phyloP scores from a whole-genome alignment of 1,140 invertebrate genomes.

The Melanaphis sacchari region DNA sequence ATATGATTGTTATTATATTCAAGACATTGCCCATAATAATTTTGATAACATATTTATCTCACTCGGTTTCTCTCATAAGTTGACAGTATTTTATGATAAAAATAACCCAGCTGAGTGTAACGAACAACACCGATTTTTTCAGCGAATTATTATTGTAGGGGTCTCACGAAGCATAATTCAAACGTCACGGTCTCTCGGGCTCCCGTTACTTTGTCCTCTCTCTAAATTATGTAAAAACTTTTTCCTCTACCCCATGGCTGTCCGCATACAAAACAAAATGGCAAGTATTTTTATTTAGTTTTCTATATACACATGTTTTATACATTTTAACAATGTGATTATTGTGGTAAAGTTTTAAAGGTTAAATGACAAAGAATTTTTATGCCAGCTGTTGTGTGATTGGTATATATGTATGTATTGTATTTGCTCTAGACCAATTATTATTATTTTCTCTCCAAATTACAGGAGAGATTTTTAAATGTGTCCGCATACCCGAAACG shows the following conservation, averaged over 20 bases:
- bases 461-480: background rate
- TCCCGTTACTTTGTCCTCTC: constrained; percentile 51
- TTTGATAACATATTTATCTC: constrained; percentile 56
- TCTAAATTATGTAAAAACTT: constrained; percentile 57
- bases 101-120: constrained; percentile 55
- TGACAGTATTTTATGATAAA: constrained; percentile 56
- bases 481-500: background rate
- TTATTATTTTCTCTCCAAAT: background rate
- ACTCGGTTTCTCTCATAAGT: constrained; percentile 48
- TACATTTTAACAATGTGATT: constrained; percentile 45
- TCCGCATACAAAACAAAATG: constrained; percentile 36
- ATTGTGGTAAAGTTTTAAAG: constrained; percentile 48
- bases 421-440: background rate
- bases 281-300: constrained; percentile 50
- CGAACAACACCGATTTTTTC: constrained; percentile 50
- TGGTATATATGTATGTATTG: background rate
- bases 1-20: constrained; percentile 21
- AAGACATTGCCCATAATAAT: constrained; percentile 30
- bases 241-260: constrained; percentile 27
- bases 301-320: constrained; percentile 51
- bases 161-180: constrained; percentile 55
- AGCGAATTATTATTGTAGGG: constrained; percentile 29
- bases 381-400: background rate
- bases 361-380: constrained; percentile 49
- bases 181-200: constrained; percentile 55